These are phyloP conservation scores for Trachelus stipa DNA, from an alignment of 2,888 invertebrate species.

Conservation along the genomic window DNA sequence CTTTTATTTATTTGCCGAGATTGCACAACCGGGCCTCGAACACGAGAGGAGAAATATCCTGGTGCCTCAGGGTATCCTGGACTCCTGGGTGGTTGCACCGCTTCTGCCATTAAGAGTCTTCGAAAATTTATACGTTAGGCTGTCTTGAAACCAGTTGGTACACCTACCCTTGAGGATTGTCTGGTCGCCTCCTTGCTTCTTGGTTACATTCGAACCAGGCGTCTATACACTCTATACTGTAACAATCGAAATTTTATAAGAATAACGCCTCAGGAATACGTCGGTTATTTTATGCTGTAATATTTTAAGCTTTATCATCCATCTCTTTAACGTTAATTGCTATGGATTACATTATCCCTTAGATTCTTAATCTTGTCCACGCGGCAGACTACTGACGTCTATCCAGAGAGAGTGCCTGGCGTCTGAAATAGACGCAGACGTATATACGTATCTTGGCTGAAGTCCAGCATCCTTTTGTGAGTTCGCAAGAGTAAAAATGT, in stretches of 20 bases:
- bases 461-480: constrained; percentile 1
- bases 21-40: constrained; percentile 9
- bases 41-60: background rate
- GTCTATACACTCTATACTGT: background rate
- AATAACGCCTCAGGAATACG: background rate
- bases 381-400: background rate
- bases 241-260: background rate
- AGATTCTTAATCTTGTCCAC: background rate
- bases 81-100: constrained; percentile 10
- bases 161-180: constrained; percentile 1
- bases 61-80: background rate
- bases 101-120: constrained; percentile 5
- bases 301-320: background rate
- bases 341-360: background rate
- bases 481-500: background rate
- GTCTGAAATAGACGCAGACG: constrained; percentile 4
- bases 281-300: background rate
- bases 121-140: constrained; percentile 2
- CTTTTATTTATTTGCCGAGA: constrained; percentile 1
- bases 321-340: background rate
- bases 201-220: background rate
- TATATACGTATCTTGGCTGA: background rate
- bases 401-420: background rate
- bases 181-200: background rate
- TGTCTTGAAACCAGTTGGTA: constrained; percentile 1